Percentiles rank a stretch among this genome's conserved stretches.
Conservation (phyloP, 2,888 invertebrate species). For the Bellardia pandia region DNA sequence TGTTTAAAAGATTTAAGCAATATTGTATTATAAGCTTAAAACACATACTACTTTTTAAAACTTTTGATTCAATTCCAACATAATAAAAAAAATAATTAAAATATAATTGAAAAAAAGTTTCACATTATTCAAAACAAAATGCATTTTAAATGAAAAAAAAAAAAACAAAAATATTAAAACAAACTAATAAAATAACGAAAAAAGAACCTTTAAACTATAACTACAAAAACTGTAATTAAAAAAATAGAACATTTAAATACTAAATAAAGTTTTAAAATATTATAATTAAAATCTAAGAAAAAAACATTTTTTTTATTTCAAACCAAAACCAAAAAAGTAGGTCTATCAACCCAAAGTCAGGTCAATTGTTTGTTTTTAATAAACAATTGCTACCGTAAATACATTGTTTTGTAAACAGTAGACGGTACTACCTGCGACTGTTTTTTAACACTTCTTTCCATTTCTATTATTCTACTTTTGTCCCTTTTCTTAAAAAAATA, state of each 20-base stretch:
- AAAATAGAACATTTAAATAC: conserved; percentile 20
- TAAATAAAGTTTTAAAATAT: conserved; percentile 9
- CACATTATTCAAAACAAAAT: conserved; percentile 19
- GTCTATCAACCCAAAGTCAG: conserved; percentile 78
- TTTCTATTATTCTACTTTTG: neutral
- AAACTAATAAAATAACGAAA: neutral
- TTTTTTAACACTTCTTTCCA: conserved; percentile 56
- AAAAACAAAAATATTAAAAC: neutral
- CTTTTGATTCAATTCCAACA: conserved; percentile 25
- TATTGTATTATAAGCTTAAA: too few species aligned
- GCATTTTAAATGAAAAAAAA: conserved; percentile 3
- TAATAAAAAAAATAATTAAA: conserved; percentile 16
- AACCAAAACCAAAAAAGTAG: conserved; percentile 17
- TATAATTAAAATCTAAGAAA: conserved; percentile 39
- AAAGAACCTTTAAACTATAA: neutral
- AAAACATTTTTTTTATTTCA: conserved; percentile 47
- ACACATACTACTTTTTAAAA: neutral
- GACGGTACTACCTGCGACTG: conserved; percentile 84
- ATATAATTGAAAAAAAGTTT: neutral
- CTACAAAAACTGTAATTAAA: conserved; percentile 21
- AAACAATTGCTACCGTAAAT: conserved; percentile 83
- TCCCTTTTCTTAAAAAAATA: conserved; percentile 17
- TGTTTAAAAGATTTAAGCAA: too few species aligned
- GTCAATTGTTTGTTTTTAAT: conserved; percentile 79
- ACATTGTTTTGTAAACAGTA: conserved; percentile 78